phyloP scores from a whole-genome alignment of 23 tunicate species.

The Pegea sp. region DNA sequence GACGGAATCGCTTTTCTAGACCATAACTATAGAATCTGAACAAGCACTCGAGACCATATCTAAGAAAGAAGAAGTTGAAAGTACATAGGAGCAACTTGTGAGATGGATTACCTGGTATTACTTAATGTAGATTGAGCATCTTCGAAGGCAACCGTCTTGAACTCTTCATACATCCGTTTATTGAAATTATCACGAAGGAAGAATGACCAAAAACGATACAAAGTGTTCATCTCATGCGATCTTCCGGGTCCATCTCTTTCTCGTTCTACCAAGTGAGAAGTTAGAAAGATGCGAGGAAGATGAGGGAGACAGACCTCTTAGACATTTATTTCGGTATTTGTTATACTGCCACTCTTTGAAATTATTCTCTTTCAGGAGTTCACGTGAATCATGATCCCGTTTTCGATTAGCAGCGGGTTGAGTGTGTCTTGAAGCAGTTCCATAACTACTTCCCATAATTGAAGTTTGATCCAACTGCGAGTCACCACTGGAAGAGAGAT shows the following conservation, averaged over 20 bases:
- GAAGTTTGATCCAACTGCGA: neutral
- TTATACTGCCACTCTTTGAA: constrained; percentile 74
- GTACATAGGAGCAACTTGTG: neutral
- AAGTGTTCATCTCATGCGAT: constrained; percentile 95
- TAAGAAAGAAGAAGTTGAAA: neutral
- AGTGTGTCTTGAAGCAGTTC: neutral
- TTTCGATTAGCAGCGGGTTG: neutral
- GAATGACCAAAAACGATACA: constrained; percentile 92
- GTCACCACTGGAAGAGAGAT: constrained; percentile 3
- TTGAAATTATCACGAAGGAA: constrained; percentile 96
- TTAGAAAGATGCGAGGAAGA: too few relatives aligned
- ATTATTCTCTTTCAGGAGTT: constrained; percentile 62
- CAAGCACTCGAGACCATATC: constrained; percentile 93
- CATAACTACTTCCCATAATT: neutral
- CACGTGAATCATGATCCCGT: constrained; percentile 54
- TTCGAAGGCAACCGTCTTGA: constrained; percentile 65
- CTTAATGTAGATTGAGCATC: constrained; percentile 58
- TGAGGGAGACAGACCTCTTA: constrained; percentile 25
- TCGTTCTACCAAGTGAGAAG: constrained; percentile 11
- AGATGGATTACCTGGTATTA: too few relatives aligned
- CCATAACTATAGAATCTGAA: constrained; percentile 98
- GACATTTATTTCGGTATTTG: constrained; percentile 57
- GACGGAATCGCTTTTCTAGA: constrained; percentile 63
- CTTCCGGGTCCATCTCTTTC: constrained; percentile 60
- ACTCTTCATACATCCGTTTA: constrained; percentile 88